Conservation (phyloP, 2,797 vertebrate species). For the Kryptolebias ocellatus region DNA sequence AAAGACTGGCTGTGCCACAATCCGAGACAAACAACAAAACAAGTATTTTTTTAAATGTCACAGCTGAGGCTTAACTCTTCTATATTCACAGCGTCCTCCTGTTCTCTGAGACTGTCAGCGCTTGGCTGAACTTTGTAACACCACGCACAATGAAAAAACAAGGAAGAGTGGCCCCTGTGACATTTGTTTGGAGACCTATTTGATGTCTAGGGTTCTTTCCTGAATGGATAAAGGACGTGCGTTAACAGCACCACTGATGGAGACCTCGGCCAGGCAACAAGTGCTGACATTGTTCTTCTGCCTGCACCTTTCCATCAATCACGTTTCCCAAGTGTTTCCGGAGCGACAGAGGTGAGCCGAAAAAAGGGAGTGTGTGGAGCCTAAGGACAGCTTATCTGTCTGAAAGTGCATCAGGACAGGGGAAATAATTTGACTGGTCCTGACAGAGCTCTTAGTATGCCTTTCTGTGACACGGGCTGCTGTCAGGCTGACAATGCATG, state of each 20-base stretch:
- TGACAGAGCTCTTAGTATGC: slow-evolving; percentile 70
- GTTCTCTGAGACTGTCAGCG: slow-evolving; percentile 41
- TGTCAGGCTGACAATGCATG: slow-evolving; percentile 53
- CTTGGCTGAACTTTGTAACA: slow-evolving; percentile 50
- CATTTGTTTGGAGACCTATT: slow-evolving; percentile 73
- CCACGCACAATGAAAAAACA: slow-evolving; percentile 40
- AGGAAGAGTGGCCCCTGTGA: slow-evolving; percentile 62
- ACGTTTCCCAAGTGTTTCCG: slow-evolving; percentile 46
- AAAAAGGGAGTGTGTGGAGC: slow-evolving; percentile 42
- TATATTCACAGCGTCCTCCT: slow-evolving; percentile 55
- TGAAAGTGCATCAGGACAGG: slow-evolving; percentile 61
- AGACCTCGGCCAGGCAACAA: slow-evolving; percentile 68
- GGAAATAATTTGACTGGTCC: slow-evolving; percentile 67
- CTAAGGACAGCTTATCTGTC: slow-evolving; percentile 67
- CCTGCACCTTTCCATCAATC: slow-evolving; percentile 71
- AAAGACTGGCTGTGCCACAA: slow-evolving; percentile 37
- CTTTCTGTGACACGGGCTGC: slow-evolving; percentile 51
- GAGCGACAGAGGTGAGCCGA: slow-evolving; percentile 56
- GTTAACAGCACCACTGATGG: slow-evolving; percentile 59
- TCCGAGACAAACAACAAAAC: slow-evolving; percentile 56
- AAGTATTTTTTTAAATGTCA: slow-evolving; percentile 73
- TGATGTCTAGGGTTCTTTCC: slow-evolving; percentile 52
- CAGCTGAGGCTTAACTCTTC: slow-evolving; percentile 55
- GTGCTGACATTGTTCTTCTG: slow-evolving; percentile 66
- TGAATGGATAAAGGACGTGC: slow-evolving; percentile 53